These are phyloP conservation scores for Sylvilagus floridanus DNA, from an alignment of 2,797 vertebrate genomes.

Conservation along the genomic window DNA sequence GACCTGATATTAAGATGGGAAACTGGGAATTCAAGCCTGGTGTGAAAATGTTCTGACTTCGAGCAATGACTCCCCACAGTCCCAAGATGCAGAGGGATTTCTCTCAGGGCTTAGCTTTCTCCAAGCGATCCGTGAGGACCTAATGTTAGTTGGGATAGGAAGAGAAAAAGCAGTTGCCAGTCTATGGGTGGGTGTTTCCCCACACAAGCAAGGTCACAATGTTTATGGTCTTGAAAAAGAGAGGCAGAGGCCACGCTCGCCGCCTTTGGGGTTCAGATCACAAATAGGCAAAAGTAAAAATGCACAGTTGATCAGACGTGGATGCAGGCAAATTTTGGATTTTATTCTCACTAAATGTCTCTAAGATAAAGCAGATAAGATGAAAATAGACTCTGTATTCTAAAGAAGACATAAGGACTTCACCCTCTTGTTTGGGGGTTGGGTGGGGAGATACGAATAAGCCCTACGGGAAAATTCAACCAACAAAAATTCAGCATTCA, in stretches of 20 bases:
- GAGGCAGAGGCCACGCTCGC: background rate
- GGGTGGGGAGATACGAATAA: background rate
- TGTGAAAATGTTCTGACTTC: background rate
- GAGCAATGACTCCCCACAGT: background rate
- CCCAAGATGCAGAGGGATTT: background rate
- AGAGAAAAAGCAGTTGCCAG: background rate
- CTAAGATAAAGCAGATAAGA: background rate
- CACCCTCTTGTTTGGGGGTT: too few relatives aligned
- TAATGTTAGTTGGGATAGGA: background rate
- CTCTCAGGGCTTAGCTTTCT: background rate
- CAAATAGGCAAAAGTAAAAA: background rate
- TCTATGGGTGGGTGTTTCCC: background rate
- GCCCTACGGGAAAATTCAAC: background rate
- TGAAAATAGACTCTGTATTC: conserved; percentile 16
- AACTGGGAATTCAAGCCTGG: background rate
- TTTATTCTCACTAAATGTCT: background rate
- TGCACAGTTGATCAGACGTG: background rate
- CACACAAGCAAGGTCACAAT: background rate
- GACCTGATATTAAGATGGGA: background rate
- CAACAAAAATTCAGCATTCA: background rate
- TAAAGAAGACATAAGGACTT: too few relatives aligned
- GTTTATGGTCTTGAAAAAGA: background rate
- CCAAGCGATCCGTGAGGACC: background rate
- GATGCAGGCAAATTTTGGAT: background rate
- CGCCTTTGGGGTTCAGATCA: background rate